phyloP scores from a whole-genome alignment of 2,888 invertebrate species.

The Mythimna impura region DNA sequence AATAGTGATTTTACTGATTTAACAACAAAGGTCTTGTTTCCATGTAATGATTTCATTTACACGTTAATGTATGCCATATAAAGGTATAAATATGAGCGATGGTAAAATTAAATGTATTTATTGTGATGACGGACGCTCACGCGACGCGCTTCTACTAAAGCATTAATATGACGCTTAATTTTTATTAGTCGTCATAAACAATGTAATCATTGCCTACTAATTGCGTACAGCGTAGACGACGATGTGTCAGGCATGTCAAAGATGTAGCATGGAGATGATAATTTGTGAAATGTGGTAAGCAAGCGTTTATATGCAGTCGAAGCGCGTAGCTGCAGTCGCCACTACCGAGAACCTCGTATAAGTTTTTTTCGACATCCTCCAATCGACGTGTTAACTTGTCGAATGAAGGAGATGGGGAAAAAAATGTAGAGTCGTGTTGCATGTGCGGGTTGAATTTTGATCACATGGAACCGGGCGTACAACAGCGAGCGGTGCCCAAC shows the following conservation, averaged over 20 bases:
- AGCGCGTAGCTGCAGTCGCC: slow-evolving; percentile 60
- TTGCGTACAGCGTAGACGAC: slow-evolving; percentile 65
- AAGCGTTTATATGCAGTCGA: slow-evolving; percentile 75
- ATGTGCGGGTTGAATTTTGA: slow-evolving; percentile 80
- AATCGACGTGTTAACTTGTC: slow-evolving; percentile 80
- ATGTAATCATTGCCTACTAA: slow-evolving; percentile 70
- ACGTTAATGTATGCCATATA: slow-evolving; percentile 69
- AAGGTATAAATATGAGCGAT: slow-evolving; percentile 67
- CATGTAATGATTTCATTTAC: slow-evolving; percentile 77
- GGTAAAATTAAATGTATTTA: slow-evolving; percentile 74
- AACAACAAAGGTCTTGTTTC: slow-evolving; percentile 71
- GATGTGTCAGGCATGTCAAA: slow-evolving; percentile 65
- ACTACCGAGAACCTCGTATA: slow-evolving; percentile 71
- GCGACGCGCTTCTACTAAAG: slow-evolving; percentile 65
- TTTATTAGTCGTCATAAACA: slow-evolving; percentile 67
- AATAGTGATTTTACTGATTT: slow-evolving; percentile 72
- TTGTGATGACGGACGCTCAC: slow-evolving; percentile 71
- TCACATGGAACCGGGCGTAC: slow-evolving; percentile 66
- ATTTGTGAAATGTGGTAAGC: slow-evolving; percentile 71
- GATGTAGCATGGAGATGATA: slow-evolving; percentile 65
- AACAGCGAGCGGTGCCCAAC: slow-evolving; percentile 57
- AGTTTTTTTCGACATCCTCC: slow-evolving; percentile 79
- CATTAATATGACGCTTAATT: slow-evolving; percentile 65
- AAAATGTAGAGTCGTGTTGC: slow-evolving; percentile 73
- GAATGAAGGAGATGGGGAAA: slow-evolving; percentile 76